Evolutionary conservation across 2,113 vertebrate species (phyloP).

Genomic region (Gallinago paraguaiae): DNA sequence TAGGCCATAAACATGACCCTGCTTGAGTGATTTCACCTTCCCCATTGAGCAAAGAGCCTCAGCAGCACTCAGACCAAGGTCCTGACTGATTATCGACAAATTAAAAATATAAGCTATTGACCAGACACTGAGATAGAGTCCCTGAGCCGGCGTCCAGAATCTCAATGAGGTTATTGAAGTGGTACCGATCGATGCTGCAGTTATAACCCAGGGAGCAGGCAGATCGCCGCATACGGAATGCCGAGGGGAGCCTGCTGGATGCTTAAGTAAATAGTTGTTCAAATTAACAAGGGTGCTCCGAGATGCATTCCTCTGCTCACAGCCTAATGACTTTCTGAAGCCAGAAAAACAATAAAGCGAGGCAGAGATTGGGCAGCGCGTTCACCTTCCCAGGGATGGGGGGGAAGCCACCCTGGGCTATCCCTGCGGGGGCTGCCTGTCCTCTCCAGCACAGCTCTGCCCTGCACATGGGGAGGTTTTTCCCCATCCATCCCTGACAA

Average conservation of each 20-base stretch:
- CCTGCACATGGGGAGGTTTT: rapidly evolving
- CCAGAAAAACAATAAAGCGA: background rate
- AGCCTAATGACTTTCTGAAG: background rate
- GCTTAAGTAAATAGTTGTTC: constrained; percentile 44
- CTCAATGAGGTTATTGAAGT: constrained; percentile 88
- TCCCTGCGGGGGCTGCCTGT: background rate
- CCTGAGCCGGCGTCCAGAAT: constrained; percentile 84
- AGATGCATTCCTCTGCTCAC: background rate
- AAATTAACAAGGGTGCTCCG: background rate
- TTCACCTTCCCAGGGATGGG: rapidly evolving
- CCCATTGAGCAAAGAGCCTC: constrained; percentile 34
- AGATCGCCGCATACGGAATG: constrained; percentile 83
- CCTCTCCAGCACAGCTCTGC: rapidly evolving
- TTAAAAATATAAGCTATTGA: constrained; percentile 87
- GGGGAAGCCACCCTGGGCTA: rapidly evolving
- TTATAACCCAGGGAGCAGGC: constrained; percentile 78
- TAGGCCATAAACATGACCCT: constrained; percentile 65
- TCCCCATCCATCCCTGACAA: background rate
- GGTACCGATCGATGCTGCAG: constrained; percentile 83
- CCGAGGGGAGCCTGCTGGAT: background rate
- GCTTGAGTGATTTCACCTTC: constrained; percentile 52
- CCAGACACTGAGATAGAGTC: constrained; percentile 83
- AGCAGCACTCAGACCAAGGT: constrained; percentile 72
- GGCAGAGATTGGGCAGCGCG: rapidly evolving
- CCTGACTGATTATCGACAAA: constrained; percentile 83